Conservation (phyloP, 2,797 vertebrate genomes). For the Enteromius mattozi region DNA sequence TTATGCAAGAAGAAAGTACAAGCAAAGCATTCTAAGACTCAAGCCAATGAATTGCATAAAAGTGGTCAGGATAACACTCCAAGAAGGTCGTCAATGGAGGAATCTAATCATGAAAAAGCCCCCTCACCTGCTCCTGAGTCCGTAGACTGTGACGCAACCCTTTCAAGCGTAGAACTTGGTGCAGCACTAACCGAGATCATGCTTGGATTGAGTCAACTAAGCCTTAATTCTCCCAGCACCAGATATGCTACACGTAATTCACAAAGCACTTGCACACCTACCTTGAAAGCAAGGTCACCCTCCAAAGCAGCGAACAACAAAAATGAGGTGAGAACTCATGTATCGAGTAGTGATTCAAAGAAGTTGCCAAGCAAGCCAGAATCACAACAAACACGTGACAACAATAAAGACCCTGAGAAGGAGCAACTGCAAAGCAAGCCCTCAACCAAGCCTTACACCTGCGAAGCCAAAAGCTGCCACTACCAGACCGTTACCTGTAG, state of each 20-base stretch:
- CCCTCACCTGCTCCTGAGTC: slow-evolving; percentile 37
- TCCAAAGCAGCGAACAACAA: slow-evolving; percentile 63
- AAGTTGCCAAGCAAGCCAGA: slow-evolving; percentile 38
- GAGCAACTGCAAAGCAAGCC: slow-evolving; percentile 56
- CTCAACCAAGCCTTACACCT: slow-evolving; percentile 88
- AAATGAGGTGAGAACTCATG: slow-evolving; percentile 34
- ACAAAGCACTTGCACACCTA: slow-evolving; percentile 75
- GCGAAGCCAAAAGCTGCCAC: slow-evolving; percentile 84
- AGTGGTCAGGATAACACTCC: slow-evolving; percentile 66
- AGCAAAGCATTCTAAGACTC: slow-evolving; percentile 67
- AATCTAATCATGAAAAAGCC: slow-evolving; percentile 61
- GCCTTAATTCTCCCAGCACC: slow-evolving; percentile 80
- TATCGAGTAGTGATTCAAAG: slow-evolving; percentile 13
- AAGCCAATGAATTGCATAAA: slow-evolving; percentile 69
- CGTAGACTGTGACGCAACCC: slow-evolving; percentile 44
- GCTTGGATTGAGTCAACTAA: slow-evolving; percentile 86
- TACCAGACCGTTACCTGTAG: slow-evolving; percentile 89
- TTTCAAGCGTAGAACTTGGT: slow-evolving; percentile 68
- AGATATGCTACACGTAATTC: slow-evolving; percentile 41
- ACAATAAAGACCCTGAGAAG: slow-evolving; percentile 17
- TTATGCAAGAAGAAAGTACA: slow-evolving; percentile 71
- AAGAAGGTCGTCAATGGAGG: slow-evolving; percentile 53
- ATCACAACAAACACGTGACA: background rate
- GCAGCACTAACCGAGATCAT: slow-evolving; percentile 87
- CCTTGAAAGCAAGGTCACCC: slow-evolving; percentile 77